Percentiles rank a stretch among this genome's conserved stretches.
Evolutionary conservation across 2,113 vertebrate species (phyloP).

Genomic region (Myodes glareolus): DNA sequence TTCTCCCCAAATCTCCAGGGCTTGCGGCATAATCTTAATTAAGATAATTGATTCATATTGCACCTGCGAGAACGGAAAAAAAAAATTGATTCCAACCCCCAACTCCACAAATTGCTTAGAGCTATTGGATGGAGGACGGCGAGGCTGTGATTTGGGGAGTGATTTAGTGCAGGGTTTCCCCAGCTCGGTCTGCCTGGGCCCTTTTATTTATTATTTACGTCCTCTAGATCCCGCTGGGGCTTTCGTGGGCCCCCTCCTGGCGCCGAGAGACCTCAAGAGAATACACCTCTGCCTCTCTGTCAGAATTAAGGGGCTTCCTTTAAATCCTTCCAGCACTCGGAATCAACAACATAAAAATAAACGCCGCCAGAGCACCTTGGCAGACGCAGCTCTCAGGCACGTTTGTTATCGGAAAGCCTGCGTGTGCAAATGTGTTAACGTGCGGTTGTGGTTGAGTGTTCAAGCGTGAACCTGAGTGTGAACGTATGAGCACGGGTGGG

Average conservation of each 20-base stretch:
- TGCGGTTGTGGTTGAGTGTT: not conserved
- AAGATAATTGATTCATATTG: slow-evolving; percentile 93
- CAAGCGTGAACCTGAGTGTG: not conserved
- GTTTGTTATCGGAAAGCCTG: not conserved
- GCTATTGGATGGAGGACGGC: slow-evolving; percentile 84
- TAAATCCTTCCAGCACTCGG: not conserved
- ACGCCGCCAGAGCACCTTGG: not conserved
- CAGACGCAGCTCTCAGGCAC: not conserved
- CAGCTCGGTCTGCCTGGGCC: slow-evolving; percentile 42
- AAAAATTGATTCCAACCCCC: slow-evolving; percentile 83
- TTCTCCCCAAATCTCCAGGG: slow-evolving; percentile 88
- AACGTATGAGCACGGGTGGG: not conserved
- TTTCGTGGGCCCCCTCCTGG: not conserved
- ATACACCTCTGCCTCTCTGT: not conserved
- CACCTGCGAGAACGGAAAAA: slow-evolving; percentile 88
- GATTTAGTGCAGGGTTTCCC: slow-evolving; percentile 83
- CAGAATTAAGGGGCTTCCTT: slow-evolving; percentile 6
- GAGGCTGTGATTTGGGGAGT: slow-evolving; percentile 83
- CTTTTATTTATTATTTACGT: slow-evolving; percentile 72
- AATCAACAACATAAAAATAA: slow-evolving; percentile 36
- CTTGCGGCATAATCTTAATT: slow-evolving; percentile 90
- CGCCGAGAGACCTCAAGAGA: not conserved
- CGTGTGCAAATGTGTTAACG: not conserved
- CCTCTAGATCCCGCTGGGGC: not conserved
- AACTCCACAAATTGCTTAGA: slow-evolving; percentile 84